These are phyloP conservation scores for Slavum lentiscoides DNA, from an alignment of 2,888 invertebrate genomes.

Conservation along the genomic window DNA sequence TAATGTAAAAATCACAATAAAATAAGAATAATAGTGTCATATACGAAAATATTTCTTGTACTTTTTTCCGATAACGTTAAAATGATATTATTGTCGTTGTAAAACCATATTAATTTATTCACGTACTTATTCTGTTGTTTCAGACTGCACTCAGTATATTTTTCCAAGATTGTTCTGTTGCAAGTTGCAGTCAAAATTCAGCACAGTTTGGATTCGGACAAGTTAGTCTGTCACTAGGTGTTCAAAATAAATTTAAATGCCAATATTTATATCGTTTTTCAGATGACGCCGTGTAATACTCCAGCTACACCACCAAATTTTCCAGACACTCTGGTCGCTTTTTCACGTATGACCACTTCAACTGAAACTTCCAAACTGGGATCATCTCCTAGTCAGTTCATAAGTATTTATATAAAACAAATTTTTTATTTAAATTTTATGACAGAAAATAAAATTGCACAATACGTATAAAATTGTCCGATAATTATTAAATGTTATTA, in stretches of 20 bases:
- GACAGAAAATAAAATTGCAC: no score
- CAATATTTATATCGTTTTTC: slow-evolving; percentile 57
- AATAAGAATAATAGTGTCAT: no score
- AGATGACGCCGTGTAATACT: slow-evolving; percentile 91
- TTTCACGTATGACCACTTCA: slow-evolving; percentile 81
- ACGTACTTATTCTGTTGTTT: slow-evolving; percentile 59
- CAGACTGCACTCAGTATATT: slow-evolving; percentile 93
- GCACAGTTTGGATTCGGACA: slow-evolving; percentile 80
- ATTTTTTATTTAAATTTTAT: neutral
- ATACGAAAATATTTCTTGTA: neutral
- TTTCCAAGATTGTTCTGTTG: slow-evolving; percentile 89
- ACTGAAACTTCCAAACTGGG: slow-evolving; percentile 55
- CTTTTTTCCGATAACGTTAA: neutral
- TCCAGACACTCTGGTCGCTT: slow-evolving; percentile 85
- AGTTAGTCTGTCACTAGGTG: slow-evolving; percentile 63
- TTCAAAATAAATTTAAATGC: slow-evolving; percentile 19
- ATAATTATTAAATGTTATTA: no score
- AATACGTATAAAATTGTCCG: no score
- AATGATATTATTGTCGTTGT: neutral
- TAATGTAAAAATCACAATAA: no score
- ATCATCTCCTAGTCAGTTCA: slow-evolving; percentile 55
- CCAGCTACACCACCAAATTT: slow-evolving; percentile 94
- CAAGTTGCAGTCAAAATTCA: slow-evolving; percentile 67
- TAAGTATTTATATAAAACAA: neutral
- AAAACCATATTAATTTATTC: neutral